Evolutionary conservation across 2,888 invertebrate species (phyloP).

Genomic region (Cryptocheilus praepositus): DNA sequence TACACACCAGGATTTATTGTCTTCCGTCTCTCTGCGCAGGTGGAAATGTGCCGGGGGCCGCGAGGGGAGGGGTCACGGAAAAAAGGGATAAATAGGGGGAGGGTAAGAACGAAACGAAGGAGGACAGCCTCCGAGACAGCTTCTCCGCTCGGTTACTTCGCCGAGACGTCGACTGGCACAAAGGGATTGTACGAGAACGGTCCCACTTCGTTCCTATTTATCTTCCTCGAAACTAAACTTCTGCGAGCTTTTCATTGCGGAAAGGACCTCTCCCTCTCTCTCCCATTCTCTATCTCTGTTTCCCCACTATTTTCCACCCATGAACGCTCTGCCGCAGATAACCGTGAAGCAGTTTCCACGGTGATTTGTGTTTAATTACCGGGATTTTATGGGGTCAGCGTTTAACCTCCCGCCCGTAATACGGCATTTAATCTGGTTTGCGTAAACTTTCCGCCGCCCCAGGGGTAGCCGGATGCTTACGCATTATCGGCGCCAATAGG

Average conservation of each 20-base stretch:
- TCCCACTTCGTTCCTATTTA: constrained; percentile 36
- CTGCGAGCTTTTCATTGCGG: constrained; percentile 26
- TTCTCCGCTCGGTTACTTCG: constrained; percentile 12
- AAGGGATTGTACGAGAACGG: constrained; percentile 14
- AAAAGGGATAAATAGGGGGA: not conserved
- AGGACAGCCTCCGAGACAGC: constrained; percentile 6
- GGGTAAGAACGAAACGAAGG: constrained; percentile 9
- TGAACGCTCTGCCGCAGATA: constrained; percentile 10
- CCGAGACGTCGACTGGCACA: constrained; percentile 25
- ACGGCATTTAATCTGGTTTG: not conserved
- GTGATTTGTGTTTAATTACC: constrained; percentile 63
- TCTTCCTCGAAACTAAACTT: constrained; percentile 40
- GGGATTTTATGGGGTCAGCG: constrained; percentile 43
- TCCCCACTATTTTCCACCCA: constrained; percentile 2
- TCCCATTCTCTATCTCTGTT: constrained; percentile 11
- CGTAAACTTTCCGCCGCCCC: constrained; percentile 2
- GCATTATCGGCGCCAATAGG: constrained; percentile 4
- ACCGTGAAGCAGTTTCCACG: constrained; percentile 34
- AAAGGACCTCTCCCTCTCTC: constrained; percentile 8
- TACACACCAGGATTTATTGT: constrained; percentile 44
- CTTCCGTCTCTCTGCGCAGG: constrained; percentile 15
- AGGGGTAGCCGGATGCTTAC: constrained; percentile 1
- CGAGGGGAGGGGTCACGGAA: not conserved
- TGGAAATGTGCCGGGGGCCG: not conserved
- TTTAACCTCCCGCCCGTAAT: constrained; percentile 31